Base-by-base conservation (phyloP, 1,140 invertebrate species). In the Drosophila pectinifera region DNA sequence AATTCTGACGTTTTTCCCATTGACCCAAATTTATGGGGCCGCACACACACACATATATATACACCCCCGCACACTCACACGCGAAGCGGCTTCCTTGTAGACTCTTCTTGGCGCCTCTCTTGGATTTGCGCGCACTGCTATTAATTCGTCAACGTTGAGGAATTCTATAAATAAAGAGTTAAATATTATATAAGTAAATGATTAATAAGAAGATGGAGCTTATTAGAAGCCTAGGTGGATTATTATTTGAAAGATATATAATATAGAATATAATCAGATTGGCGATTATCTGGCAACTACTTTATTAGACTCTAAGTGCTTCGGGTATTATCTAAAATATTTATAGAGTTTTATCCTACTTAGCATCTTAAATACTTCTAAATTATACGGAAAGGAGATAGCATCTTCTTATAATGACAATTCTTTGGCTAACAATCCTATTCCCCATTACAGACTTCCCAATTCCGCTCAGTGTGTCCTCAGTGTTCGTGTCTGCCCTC, bases 1-100 rank as follows among this genome's bases (percentile, higher is more conserved):
- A 89, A 90, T 89, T 89, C 84, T 89, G 84, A 89, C 84, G 62
- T 90, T 89, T 89, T 89, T 84, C 80, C 84, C 84, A 89, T 89
- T 89, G 84, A 89, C 84, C 84, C 84, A 84, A 89, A 89, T 89
- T 89, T 89, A 89, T 89, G 75, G 82, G 75, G 70, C 83, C 75
- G 67, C 46, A 73, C 62, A 61, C 38, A 24, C 18, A 55, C 6
- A 59, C 13, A 34, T 34, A 53, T 31, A 48, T 46, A 62, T 41
- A 38, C 24, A 41, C 49, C 49, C 16, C 31, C 13, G 49, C 31
- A 36, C 49, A 51, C 49, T 14, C 24, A 74, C 16, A 20, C 53
- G 55, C 54, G 53, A 53, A 68, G 34, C 45, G 10, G 26, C 64
- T 51, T 64, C 28, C 64, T 54, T 55, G n/a, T 54, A 16, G 45